Conservation (phyloP, 2,797 vertebrate genomes). For the Rhynchonycteris naso region DNA sequence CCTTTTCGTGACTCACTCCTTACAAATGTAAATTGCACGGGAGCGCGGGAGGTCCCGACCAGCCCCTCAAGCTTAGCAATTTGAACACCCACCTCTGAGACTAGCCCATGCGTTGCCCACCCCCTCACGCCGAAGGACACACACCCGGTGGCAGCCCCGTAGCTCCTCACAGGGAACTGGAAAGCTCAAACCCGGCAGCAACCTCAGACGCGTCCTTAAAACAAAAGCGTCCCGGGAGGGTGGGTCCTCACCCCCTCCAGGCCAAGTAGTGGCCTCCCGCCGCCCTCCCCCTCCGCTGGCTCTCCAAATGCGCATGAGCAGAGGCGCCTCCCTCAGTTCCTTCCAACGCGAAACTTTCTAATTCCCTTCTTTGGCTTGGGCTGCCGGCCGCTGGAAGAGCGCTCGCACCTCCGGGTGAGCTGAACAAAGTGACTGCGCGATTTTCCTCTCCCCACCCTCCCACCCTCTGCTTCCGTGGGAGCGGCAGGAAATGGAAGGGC, state of each 20-base stretch:
- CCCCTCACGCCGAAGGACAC: neutral
- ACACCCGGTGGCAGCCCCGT: neutral
- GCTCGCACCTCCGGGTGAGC: neutral
- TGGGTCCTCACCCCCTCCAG: slow-evolving; percentile 48
- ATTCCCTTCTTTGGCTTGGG: slow-evolving; percentile 77
- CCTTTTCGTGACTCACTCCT: slow-evolving; percentile 72
- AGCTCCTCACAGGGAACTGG: neutral
- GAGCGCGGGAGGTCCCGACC: slow-evolving; percentile 34
- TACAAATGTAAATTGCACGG: slow-evolving; percentile 64
- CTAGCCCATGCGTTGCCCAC: neutral
- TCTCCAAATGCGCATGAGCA: slow-evolving; percentile 77
- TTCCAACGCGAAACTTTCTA: slow-evolving; percentile 63
- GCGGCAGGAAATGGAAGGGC: slow-evolving; percentile 72
- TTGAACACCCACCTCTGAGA: neutral
- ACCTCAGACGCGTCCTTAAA: neutral
- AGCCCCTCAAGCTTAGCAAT: neutral
- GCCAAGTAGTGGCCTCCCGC: neutral
- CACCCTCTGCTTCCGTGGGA: slow-evolving; percentile 71
- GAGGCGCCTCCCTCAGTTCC: slow-evolving; percentile 51
- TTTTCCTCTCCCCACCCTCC: neutral
- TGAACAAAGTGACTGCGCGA: slow-evolving; percentile 61
- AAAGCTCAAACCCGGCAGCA: neutral
- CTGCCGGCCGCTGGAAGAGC: neutral
- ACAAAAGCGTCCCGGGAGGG: slow-evolving; percentile 63
- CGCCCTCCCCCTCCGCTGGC: slow-evolving; percentile 62